phyloP scores from a whole-genome alignment of 92 coral and sea anemone genomes.

The Palythoa heliodiscus region DNA sequence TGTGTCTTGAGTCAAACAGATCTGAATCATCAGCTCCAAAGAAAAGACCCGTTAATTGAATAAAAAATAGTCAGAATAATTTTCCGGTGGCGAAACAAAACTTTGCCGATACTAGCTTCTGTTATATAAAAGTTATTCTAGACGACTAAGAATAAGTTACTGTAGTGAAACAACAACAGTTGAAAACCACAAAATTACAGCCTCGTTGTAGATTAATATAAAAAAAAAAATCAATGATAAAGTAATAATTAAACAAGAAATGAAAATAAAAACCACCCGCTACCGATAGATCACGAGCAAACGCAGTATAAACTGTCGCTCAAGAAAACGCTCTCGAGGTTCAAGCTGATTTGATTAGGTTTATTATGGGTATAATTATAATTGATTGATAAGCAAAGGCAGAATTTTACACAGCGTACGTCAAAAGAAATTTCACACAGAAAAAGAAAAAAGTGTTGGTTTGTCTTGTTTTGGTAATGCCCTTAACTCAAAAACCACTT shows the following conservation, averaged over 20 bases:
- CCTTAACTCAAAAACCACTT: neutral
- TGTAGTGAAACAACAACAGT: neutral
- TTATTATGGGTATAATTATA: neutral
- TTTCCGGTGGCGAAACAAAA: neutral
- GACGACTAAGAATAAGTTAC: neutral
- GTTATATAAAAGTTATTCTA: neutral
- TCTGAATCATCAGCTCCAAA: neutral
- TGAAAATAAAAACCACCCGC: neutral
- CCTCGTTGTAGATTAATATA: neutral
- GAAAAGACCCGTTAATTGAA: slow-evolving; percentile 1
- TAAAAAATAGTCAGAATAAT: neutral
- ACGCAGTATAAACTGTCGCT: neutral
- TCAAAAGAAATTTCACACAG: neutral
- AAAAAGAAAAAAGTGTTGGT: neutral
- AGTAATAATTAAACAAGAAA: neutral
- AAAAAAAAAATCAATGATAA: neutral
- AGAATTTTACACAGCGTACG: neutral
- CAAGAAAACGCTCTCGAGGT: neutral
- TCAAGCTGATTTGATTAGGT: slow-evolving; percentile 17
- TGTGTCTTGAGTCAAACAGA: neutral
- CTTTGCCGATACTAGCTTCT: slow-evolving; percentile 4
- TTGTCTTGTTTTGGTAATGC: neutral
- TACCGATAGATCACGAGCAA: neutral
- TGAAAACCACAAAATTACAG: slow-evolving; percentile 6
- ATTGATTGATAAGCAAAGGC: slow-evolving; percentile 1